Evolutionary conservation across 2,113 vertebrate species (phyloP), one percentile per base, ranked within the genome.

Genomic region (Oryzias celebensis): DNA sequence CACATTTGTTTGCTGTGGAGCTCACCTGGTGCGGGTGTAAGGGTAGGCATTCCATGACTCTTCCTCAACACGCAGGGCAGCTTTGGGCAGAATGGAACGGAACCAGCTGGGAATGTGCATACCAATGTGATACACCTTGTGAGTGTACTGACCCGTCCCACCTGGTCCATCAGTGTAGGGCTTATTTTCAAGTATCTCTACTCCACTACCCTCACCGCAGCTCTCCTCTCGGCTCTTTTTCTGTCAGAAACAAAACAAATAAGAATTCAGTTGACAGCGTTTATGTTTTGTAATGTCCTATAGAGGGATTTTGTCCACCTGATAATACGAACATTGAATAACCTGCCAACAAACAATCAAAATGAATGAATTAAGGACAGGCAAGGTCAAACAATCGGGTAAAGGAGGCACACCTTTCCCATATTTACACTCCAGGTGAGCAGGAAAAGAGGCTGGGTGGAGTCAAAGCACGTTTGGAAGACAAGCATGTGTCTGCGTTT

Each of bases 71-170:
- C 96, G 88, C 64, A 98, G 85, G 0, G 96, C 96, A 0, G 96
- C 96, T 89, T 98, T 98, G 84, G 96, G 96, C 89, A 98, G 75
- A 3, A 98, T 97, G 47, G 96, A 95, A 70, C 96, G 94, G 86
- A 98, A 98, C 96, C 96, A 98, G 89, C 95, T 92, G 67, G 96
- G 96, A 75, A 98, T 98, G 88, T 98, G 96, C 96, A 96, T 97
- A 65, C 96, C 96, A 55, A 98, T 96, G 73, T 98, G 96, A 81
- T 98, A 98, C 62, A 98, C 96, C 80, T 98, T 98, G 87, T 95
- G 96, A 0, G 96, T 98, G 85, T 97, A 98, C 87, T 98, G 96
- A 54, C 96, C 96, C 0, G 86, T 89, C 57, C 96, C 96, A 0
- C 96, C 96, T 0, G 96, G 96, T 6, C 96, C 96, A 6, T 98